phyloP scores from a whole-genome alignment of 2,797 vertebrate genomes.

The Sebastes hubbsi region DNA sequence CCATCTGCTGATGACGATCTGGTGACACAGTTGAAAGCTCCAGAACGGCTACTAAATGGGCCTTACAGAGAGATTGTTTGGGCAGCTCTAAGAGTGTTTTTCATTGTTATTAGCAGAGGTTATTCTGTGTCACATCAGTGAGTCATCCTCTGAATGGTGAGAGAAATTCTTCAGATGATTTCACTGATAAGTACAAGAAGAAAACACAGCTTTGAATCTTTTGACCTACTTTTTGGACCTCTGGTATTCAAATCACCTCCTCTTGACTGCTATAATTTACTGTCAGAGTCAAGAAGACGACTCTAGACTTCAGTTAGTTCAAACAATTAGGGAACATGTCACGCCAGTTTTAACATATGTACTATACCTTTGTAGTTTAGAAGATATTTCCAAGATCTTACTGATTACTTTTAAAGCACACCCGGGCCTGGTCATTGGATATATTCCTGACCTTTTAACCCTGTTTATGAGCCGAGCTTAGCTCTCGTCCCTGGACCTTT shows the following conservation, averaged over 20 bases:
- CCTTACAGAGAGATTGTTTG: background rate
- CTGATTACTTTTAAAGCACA: background rate
- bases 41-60: background rate
- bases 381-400: background rate
- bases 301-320: background rate
- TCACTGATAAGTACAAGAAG: conserved; percentile 14
- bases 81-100: background rate
- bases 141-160: conserved; percentile 14
- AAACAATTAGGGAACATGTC: background rate
- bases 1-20: background rate
- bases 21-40: background rate
- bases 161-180: conserved; percentile 3
- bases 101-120: background rate
- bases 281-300: background rate
- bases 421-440: background rate
- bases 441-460: background rate
- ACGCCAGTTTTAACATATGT: background rate
- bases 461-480: background rate
- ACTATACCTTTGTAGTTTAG: background rate
- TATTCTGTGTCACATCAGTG: background rate
- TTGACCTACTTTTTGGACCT: conserved; percentile 21
- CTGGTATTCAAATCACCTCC: conserved; percentile 6
- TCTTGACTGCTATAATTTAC: conserved; percentile 16
- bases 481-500: background rate
- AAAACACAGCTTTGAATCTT: background rate